Evolutionary conservation across 2,797 vertebrate species (phyloP), one percentile per base, ranked within the genome.

Genomic region (Knipowitschia caucasica): DNA sequence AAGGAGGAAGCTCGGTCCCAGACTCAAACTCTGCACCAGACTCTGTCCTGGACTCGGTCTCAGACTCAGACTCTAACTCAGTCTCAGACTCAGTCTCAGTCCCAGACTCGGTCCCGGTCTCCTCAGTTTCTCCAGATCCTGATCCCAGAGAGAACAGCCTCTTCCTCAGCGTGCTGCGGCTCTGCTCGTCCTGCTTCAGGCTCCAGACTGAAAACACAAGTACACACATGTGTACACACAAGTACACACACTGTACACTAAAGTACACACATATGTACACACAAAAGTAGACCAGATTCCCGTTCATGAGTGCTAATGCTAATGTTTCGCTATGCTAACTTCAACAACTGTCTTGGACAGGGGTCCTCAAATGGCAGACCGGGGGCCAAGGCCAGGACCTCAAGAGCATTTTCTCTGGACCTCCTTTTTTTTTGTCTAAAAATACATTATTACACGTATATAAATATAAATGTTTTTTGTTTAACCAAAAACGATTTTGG

Each of bases 31-130:
- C 3, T 3, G 82, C 2, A 33, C 71, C 14, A 90, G 88, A 45
- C 70, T 55, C n/a, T 90, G 88, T 53, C 87, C 88, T 6, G 85
- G 90, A 4, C 88, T 89, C 0, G 86, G 89, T 0, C 85, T 87
- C 0, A 73, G 80, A 0, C 80, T 42, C 9, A 60, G 2, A 70
- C 88, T 91, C 80, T 78, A 91, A 62, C 54, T 86, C 53, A 87
- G 80, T n/a, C n/a, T n/a, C n/a, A n/a, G n/a, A n/a, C n/a, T n/a
- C n/a, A n/a, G n/a, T n/a, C 4, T 72, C 83, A 31, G 75, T 38
- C 53, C 88, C 67, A 54, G 68, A 67, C 24, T 90, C 87, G 0
- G 17, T 15, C 3, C n/a, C 3, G 12, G 82, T 84, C 2, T 35
- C 71, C 14, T 90, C 88, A 45, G 71, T 55, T n/a, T 90, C 88